These are phyloP conservation scores for Centropus bengalensis DNA, from an alignment of 2,113 vertebrate species.

Conservation along the genomic window DNA sequence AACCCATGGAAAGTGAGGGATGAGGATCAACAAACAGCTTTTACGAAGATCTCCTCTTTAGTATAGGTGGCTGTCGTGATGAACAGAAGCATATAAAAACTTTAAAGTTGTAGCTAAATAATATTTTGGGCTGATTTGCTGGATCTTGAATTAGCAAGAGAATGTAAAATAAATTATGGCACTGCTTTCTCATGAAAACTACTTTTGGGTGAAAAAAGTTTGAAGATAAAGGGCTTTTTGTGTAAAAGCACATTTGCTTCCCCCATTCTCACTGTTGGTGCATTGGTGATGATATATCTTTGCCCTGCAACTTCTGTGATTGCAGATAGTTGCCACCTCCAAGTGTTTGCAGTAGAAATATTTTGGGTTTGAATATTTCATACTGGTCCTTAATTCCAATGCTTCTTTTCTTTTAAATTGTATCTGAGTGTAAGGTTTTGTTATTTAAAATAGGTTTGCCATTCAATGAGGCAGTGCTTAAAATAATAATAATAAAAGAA, in stretches of 20 bases:
- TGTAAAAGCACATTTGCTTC: background rate
- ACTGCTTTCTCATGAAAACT: background rate
- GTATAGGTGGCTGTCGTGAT: background rate
- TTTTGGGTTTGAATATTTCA: constrained; percentile 9
- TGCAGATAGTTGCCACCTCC: background rate
- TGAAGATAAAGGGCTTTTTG: background rate
- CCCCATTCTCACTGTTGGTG: background rate
- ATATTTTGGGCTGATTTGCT: background rate
- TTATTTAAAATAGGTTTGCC: background rate
- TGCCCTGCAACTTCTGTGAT: background rate
- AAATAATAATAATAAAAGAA: constrained; percentile 3
- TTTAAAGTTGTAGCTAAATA: background rate
- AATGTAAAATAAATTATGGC: background rate
- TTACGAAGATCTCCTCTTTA: background rate
- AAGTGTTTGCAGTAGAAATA: constrained; percentile 24
- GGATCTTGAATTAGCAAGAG: background rate
- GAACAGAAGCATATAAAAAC: background rate
- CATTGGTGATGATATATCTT: background rate
- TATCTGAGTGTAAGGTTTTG: background rate
- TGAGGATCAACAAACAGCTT: background rate
- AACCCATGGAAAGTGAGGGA: background rate
- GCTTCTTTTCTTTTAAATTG: background rate
- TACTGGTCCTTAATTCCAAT: background rate
- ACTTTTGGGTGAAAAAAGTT: background rate
- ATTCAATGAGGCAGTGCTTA: background rate